These are phyloP conservation scores for Drosophila merina DNA, from an alignment of 2,888 invertebrate species.

Conservation along the genomic window DNA sequence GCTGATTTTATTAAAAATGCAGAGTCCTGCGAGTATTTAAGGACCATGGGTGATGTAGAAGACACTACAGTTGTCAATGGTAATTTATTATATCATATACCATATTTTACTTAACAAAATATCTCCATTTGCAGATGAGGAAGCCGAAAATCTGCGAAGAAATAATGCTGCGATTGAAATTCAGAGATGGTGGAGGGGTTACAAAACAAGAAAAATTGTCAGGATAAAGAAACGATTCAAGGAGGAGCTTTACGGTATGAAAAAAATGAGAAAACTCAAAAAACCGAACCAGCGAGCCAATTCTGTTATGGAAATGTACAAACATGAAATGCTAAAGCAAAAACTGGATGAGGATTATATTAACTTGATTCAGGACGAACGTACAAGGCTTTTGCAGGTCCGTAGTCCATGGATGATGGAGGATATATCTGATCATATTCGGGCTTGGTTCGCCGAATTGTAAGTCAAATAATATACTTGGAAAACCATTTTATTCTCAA, in stretches of 20 bases:
- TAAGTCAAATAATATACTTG: slow-evolving; percentile 75
- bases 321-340: slow-evolving; percentile 63
- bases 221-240: slow-evolving; percentile 57
- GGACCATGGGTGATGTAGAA: slow-evolving; percentile 23
- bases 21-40: slow-evolving; percentile 57
- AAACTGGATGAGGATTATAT: slow-evolving; percentile 74
- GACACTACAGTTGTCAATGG: slow-evolving; percentile 48
- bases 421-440: slow-evolving; percentile 89
- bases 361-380: slow-evolving; percentile 83
- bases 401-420: slow-evolving; percentile 87
- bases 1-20: slow-evolving; percentile 69
- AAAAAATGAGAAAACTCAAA: slow-evolving; percentile 45
- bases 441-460: slow-evolving; percentile 89
- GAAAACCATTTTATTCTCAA: not conserved
- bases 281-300: slow-evolving; percentile 45
- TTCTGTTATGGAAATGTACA: slow-evolving; percentile 68
- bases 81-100: slow-evolving; percentile 16
- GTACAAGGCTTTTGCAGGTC: slow-evolving; percentile 84
- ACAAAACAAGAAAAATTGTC: slow-evolving; percentile 62
- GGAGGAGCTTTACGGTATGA: slow-evolving; percentile 68
- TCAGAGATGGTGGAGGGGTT: slow-evolving; percentile 73
- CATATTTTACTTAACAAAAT: not conserved
- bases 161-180: slow-evolving; percentile 68
- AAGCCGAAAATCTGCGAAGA: slow-evolving; percentile 22
- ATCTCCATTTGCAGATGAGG: slow-evolving; percentile 37